Conservation (phyloP, 2,888 invertebrate species). For the Odiellus spinosus region DNA sequence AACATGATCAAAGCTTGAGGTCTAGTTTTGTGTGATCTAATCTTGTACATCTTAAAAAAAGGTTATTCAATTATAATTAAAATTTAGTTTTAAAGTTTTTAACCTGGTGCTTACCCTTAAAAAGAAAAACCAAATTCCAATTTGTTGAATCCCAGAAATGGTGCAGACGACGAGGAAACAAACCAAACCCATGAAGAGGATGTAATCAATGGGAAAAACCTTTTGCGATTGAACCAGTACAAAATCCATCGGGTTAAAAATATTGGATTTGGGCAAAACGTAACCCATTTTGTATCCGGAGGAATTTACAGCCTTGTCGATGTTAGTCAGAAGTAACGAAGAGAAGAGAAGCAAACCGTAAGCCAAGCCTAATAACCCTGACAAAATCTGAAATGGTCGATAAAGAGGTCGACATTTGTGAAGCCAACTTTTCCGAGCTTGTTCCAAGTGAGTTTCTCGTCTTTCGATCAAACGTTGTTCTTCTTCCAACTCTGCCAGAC, state of each 20-base stretch:
- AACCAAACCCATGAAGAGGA: constrained; percentile 28
- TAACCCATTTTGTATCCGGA: constrained; percentile 30
- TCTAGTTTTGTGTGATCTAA: constrained; percentile 27
- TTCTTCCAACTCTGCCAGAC: constrained; percentile 27
- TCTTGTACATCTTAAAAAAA: constrained; percentile 30
- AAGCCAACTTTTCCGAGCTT: constrained; percentile 24
- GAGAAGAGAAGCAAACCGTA: constrained; percentile 28
- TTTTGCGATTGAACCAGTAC: constrained; percentile 29
- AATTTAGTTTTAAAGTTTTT: neutral
- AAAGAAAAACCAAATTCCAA: constrained; percentile 33
- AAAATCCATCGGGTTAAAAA: constrained; percentile 32
- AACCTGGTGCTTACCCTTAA: constrained; percentile 25
- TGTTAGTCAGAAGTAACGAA: constrained; percentile 31
- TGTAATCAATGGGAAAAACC: constrained; percentile 33
- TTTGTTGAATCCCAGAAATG: constrained; percentile 29
- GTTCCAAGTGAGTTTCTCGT: constrained; percentile 26
- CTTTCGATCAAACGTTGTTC: constrained; percentile 26
- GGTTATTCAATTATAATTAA: neutral
- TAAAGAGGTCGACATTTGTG: constrained; percentile 25
- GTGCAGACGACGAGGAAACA: constrained; percentile 31
- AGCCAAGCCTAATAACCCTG: constrained; percentile 26
- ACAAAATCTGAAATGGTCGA: constrained; percentile 29
- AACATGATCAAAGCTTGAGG: constrained; percentile 32
- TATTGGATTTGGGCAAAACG: constrained; percentile 26
- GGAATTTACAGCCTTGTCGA: constrained; percentile 33